A percentile compares a stretch with the other conserved stretches of the same genome.
Conservation (phyloP, 1,140 invertebrate genomes). For the Drosophila watanabei region DNA sequence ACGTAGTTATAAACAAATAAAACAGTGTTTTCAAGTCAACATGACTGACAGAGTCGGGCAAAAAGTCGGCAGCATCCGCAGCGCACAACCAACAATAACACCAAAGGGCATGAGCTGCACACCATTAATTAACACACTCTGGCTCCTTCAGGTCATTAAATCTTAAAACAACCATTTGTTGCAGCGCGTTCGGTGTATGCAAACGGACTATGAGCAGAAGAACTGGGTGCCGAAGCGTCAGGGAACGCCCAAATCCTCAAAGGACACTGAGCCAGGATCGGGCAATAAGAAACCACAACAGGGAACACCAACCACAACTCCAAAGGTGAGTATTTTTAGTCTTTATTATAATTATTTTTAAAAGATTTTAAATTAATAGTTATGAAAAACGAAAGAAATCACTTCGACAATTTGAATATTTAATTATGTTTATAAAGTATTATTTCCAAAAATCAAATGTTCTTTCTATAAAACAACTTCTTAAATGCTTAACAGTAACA, state of each 20-base stretch:
- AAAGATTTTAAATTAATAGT: too few species aligned
- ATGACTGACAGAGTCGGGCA: constrained; percentile 67
- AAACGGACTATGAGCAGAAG: constrained; percentile 69
- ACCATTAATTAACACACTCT: constrained; percentile 13
- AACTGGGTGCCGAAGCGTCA: constrained; percentile 50
- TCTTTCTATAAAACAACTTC: too few species aligned
- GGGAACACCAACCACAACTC: constrained; percentile 43
- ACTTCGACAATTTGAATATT: too few species aligned
- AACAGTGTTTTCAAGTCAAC: constrained; percentile 77
- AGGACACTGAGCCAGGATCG: constrained; percentile 32
- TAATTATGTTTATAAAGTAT: too few species aligned
- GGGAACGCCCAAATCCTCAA: constrained; percentile 54
- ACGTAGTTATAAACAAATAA: constrained; percentile 82
- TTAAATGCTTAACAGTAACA: too few species aligned
- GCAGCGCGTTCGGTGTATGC: constrained; percentile 73
- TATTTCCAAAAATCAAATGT: too few species aligned
- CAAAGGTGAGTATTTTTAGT: constrained; percentile 40
- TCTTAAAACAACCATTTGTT: constrained; percentile 17
- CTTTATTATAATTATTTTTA: neutral
- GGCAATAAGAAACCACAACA: constrained; percentile 1
- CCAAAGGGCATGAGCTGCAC: constrained; percentile 31
- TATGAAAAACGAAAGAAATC: too few species aligned
- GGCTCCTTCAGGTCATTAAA: constrained; percentile 1
- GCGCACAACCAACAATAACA: constrained; percentile 50
- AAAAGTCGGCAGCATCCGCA: constrained; percentile 47